Conservation (phyloP, 2,113 vertebrate genomes). For the Alaudala cheleensis region DNA sequence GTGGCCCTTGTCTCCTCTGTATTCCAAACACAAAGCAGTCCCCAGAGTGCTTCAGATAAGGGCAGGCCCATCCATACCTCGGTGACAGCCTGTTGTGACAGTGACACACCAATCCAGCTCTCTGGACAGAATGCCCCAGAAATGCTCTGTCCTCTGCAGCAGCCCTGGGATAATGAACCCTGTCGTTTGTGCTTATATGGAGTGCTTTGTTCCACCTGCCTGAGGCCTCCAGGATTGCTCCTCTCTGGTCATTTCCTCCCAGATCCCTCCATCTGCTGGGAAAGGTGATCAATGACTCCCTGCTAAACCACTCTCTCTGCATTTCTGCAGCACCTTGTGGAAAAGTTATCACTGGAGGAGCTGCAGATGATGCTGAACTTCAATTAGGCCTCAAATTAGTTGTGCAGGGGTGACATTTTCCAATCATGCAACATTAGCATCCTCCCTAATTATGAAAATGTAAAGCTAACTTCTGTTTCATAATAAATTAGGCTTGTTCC, state of each 20-base stretch:
- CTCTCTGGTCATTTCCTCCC: slow-evolving; percentile 36
- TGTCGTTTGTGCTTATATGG: background rate
- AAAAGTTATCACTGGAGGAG: slow-evolving; percentile 44
- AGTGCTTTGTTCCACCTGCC: slow-evolving; percentile 17
- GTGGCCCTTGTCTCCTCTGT: background rate
- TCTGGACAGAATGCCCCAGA: background rate
- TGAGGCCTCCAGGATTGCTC: background rate
- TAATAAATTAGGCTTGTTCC: slow-evolving; percentile 59
- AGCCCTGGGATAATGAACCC: background rate
- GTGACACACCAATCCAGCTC: background rate
- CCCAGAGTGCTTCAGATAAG: background rate
- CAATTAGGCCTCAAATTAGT: slow-evolving; percentile 75
- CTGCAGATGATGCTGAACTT: slow-evolving; percentile 64
- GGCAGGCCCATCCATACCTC: background rate
- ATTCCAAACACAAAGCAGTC: background rate
- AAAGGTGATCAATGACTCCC: slow-evolving; percentile 43
- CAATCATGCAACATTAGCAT: slow-evolving; percentile 75
- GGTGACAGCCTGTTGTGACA: background rate
- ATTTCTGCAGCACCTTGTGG: background rate
- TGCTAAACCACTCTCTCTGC: background rate
- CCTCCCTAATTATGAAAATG: slow-evolving; percentile 73
- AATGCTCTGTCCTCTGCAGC: background rate
- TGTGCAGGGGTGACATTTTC: slow-evolving; percentile 73
- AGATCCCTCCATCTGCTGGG: background rate
- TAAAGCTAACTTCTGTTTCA: slow-evolving; percentile 63